phyloP scores from a whole-genome alignment of 2,888 invertebrate genomes.

The Aleiodes alternator region DNA sequence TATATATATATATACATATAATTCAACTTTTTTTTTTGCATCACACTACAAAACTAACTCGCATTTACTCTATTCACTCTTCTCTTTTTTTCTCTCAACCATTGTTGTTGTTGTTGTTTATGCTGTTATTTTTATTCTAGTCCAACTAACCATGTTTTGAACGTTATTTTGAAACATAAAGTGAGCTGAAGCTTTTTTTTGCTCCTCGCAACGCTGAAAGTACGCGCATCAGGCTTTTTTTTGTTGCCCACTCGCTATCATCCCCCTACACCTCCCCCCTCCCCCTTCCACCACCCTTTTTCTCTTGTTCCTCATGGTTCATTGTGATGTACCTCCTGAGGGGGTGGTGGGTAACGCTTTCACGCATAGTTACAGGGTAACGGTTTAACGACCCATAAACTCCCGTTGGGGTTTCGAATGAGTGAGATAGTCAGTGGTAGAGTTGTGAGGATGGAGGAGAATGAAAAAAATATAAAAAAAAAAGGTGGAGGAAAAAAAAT shows the following conservation, averaged over 20 bases:
- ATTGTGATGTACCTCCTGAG: slow-evolving; percentile 14
- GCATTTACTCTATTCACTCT: not conserved
- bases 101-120: not conserved
- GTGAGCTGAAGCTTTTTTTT: not conserved
- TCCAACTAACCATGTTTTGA: slow-evolving; percentile 22
- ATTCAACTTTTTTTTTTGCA: slow-evolving; percentile 36
- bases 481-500: slow-evolving; percentile 36
- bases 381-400: slow-evolving; percentile 54
- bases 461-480: not conserved
- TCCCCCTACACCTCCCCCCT: too few species aligned
- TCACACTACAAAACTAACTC: slow-evolving; percentile 15
- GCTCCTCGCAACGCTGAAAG: slow-evolving; percentile 30
- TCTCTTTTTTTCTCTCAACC: not conserved
- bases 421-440: not conserved
- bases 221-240: slow-evolving; percentile 10
- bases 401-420: slow-evolving; percentile 18
- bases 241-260: too few species aligned
- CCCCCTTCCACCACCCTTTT: too few species aligned
- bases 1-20: slow-evolving; percentile 16
- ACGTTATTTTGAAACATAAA: slow-evolving; percentile 8
- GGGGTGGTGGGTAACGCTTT: slow-evolving; percentile 27
- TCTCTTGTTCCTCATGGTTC: not conserved
- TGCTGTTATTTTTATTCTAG: not conserved
- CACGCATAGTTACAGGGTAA: slow-evolving; percentile 40
- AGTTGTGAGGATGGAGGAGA: not conserved